A percentile compares a stretch with the other conserved stretches of the same genome.
These are phyloP conservation scores for Acrobasis consociella DNA, from an alignment of 2,888 invertebrate species.

Conservation along the genomic window DNA sequence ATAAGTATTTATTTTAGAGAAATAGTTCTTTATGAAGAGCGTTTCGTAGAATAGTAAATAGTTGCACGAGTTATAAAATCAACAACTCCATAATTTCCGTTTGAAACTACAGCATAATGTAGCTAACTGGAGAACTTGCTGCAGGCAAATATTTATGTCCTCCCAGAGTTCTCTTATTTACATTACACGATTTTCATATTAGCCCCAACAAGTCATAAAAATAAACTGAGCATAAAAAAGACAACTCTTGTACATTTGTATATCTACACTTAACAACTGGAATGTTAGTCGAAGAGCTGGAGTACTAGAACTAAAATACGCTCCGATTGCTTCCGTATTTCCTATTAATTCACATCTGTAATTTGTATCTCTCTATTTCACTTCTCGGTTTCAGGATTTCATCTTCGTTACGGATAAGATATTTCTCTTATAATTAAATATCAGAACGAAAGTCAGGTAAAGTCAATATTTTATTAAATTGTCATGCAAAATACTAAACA, in stretches of 20 bases:
- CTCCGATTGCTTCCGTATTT: neutral
- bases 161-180: neutral
- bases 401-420: neutral
- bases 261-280: conserved; percentile 11
- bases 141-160: conserved; percentile 10
- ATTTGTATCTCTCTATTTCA: conserved; percentile 11
- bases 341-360: conserved; percentile 6
- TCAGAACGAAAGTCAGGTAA: neutral
- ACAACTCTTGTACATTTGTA: conserved; percentile 5
- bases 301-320: conserved; percentile 11
- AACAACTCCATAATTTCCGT: conserved; percentile 14
- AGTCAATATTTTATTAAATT: neutral
- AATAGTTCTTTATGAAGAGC: conserved; percentile 6
- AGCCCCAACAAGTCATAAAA: neutral
- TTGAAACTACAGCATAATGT: neutral
- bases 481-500: too few species aligned
- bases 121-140: neutral
- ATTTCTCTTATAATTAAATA: neutral
- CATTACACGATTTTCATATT: neutral
- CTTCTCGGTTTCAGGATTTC: conserved; percentile 1
- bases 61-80: conserved; percentile 12
- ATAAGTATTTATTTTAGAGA: conserved; percentile 14
- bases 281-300: conserved; percentile 12
- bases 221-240: neutral
- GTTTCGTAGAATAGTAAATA: conserved; percentile 12